Evolutionary conservation across 2,113 vertebrate species (phyloP), one percentile per base, ranked within the genome.

Genomic region (Alethe castanea): DNA sequence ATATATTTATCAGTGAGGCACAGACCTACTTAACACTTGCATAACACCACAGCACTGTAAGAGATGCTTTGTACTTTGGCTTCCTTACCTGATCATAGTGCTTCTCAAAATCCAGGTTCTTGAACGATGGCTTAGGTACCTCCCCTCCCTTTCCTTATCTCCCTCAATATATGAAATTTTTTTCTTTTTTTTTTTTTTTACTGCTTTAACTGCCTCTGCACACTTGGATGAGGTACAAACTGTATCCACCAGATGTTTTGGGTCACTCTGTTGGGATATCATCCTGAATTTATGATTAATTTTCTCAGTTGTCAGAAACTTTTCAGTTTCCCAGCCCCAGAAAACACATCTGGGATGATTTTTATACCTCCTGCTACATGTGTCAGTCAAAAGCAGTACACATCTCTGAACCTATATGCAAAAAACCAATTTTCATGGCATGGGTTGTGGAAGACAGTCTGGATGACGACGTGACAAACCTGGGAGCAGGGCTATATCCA

Each of bases 271-370:
- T 47, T 93, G 38, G 60, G 52, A 82, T 59, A 83, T 86, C 67
- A 93, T 90, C 38, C 69, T 83, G 79, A 92, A 77, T 88, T 80
- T 77, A 90, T 91, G 35, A 92, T 69, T 86, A 14, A 81, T 86
- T 88, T 86, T 83, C 88, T 88, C 59, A 92, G 28, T 69, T 93
- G 7, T 54, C 29, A 38, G 47, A 81, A 69, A 50, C 38, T 62
- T 56, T 83, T 77, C 44, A 38, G 42, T 73, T 92, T 92, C 72
- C 42, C 42, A 80, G 52, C 54, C 80, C 16, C 48, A 83, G 62
- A 52, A 90, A 84, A 67, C 29, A 73, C 66, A 86, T 71, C 31
- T 73, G 42, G 83, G 35, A 78, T 86, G 50, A 86, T 44, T 95
- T 92, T 66, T 77, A 23, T 73, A 44, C 20, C 16, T 83, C 42